Evolutionary conservation across 2,888 invertebrate species (phyloP).

Genomic region (Acleris cristana): DNA sequence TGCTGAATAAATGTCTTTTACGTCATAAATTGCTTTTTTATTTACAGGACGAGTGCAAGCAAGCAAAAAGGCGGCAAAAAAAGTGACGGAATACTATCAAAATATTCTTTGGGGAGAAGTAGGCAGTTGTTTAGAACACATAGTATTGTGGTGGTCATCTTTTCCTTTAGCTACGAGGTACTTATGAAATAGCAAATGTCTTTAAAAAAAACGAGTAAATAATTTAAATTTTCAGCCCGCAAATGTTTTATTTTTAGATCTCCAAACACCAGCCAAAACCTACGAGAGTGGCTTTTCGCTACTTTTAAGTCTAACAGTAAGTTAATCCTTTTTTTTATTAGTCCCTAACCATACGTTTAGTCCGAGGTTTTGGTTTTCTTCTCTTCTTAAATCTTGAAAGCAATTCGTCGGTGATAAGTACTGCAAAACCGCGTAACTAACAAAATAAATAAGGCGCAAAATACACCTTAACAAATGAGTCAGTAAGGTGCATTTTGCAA

Average conservation of each 20-base stretch:
- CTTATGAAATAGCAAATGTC: neutral
- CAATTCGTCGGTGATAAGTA: no score
- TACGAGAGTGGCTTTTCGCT: conserved; percentile 85
- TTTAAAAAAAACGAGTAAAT: conserved; percentile 3
- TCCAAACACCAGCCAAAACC: conserved; percentile 85
- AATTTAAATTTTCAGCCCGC: neutral
- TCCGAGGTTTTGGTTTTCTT: no score
- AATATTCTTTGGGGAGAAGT: conserved; percentile 92
- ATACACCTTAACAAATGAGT: no score
- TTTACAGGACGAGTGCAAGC: conserved; percentile 83
- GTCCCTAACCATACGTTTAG: no score
- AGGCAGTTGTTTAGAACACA: conserved; percentile 91
- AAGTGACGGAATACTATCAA: conserved; percentile 88
- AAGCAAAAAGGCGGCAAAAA: conserved; percentile 84
- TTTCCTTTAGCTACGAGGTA: conserved; percentile 87
- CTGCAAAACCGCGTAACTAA: no score
- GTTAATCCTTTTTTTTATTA: conserved; percentile 40
- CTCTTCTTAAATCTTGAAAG: no score
- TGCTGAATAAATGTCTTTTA: no score
- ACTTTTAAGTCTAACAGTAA: conserved; percentile 85
- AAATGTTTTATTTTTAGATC: conserved; percentile 63
- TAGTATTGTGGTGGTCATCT: conserved; percentile 92
- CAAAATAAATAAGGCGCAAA: no score
- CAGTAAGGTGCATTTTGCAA: no score
- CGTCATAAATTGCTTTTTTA: neutral